Conservation (phyloP, 2,888 invertebrate species). For the Acholoe squamosa region DNA sequence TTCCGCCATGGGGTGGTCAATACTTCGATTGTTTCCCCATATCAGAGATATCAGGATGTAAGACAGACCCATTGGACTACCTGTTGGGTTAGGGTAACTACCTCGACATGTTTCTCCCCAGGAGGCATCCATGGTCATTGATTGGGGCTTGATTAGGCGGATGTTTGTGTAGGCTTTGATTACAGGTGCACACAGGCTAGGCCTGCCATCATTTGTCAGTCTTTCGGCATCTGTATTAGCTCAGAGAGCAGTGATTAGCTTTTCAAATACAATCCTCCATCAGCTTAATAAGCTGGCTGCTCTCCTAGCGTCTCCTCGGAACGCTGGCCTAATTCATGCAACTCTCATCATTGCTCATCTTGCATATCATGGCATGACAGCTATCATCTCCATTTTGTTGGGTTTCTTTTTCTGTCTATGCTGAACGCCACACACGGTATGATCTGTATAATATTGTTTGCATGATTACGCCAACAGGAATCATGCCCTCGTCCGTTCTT, state of each 20-base stretch:
- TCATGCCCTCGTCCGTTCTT: no score
- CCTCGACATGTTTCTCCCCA: not conserved
- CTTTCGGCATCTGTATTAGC: not conserved
- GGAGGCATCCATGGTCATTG: not conserved
- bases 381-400: no score
- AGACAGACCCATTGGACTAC: not conserved
- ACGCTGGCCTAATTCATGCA: no score
- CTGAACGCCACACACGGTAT: no score
- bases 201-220: not conserved
- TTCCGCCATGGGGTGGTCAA: no score
- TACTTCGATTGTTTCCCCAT: not conserved
- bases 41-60: not conserved
- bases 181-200: not conserved
- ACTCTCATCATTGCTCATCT: no score
- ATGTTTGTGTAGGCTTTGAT: slow-evolving; percentile 16
- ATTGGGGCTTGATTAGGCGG: not conserved
- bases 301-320: no score
- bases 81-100: not conserved
- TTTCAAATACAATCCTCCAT: not conserved
- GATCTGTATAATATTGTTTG: no score
- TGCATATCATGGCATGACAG: no score
- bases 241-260: not conserved
- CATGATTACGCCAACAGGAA: no score
- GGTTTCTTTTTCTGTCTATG: no score
- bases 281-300: no score